Conservation (phyloP, 1,140 invertebrate genomes). For the Potamilus streckersoni region DNA sequence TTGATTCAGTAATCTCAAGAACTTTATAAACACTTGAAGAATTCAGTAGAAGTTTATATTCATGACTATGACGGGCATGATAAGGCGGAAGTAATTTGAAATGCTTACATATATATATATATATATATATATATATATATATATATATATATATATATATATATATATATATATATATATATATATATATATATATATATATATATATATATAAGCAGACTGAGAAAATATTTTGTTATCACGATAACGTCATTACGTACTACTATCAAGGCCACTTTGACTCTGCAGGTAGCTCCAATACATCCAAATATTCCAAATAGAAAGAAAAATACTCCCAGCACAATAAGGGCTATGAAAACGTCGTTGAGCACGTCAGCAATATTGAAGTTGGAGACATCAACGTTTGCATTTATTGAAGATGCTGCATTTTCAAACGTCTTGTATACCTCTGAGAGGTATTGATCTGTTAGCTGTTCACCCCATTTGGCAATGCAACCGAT, state of each 20-base stretch:
- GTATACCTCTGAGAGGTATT: constrained; percentile 25
- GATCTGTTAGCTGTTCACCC: constrained; percentile 26
- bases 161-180: neutral
- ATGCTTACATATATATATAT: too few relatives aligned
- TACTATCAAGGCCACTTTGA: constrained; percentile 27
- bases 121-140: neutral
- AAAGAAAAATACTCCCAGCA: constrained; percentile 38
- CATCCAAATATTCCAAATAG: constrained; percentile 35
- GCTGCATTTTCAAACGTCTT: constrained; percentile 17
- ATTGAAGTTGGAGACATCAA: constrained; percentile 26
- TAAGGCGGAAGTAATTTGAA: too few relatives aligned
- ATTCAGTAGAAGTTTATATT: too few relatives aligned
- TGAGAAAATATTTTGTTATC: too few relatives aligned
- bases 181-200: neutral
- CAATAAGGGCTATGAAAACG: constrained; percentile 34
- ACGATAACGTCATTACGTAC: constrained; percentile 4
- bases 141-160: too few relatives aligned
- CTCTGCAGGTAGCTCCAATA: constrained; percentile 32
- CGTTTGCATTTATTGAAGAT: neutral
- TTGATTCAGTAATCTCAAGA: too few relatives aligned
- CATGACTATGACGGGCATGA: too few relatives aligned
- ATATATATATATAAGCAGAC: too few relatives aligned
- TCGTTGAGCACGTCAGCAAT: constrained; percentile 33
- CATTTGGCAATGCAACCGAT: constrained; percentile 34
- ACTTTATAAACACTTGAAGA: too few relatives aligned